Conservation (phyloP, 2,797 vertebrate genomes). For the Rhinella marina region DNA sequence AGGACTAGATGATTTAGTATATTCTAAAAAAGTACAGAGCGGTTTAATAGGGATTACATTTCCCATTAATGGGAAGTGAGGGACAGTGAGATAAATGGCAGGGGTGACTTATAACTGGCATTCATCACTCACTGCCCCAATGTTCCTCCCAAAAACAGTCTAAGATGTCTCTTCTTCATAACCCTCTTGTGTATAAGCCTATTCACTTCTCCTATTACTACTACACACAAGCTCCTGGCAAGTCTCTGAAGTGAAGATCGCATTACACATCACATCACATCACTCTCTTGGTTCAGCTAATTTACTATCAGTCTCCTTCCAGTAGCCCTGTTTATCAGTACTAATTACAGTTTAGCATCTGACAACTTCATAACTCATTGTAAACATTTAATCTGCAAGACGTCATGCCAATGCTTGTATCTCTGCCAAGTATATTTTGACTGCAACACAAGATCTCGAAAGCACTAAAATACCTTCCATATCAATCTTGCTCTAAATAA, state of each 20-base stretch:
- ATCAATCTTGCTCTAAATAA: not conserved
- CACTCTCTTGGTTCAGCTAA: slow-evolving; percentile 24
- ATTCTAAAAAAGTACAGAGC: not conserved
- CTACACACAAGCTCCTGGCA: slow-evolving; percentile 33
- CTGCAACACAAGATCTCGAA: not conserved
- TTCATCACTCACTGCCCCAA: not conserved
- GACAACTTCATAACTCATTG: slow-evolving; percentile 50
- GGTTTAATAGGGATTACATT: slow-evolving; percentile 21
- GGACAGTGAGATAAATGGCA: not conserved
- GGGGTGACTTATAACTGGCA: not conserved
- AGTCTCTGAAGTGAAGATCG: slow-evolving; percentile 24
- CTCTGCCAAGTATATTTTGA: slow-evolving; percentile 5
- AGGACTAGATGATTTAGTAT: slow-evolving; percentile 7
- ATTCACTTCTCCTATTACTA: slow-evolving; percentile 28
- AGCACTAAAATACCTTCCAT: not conserved
- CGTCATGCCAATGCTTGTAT: slow-evolving; percentile 6
- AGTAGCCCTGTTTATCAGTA: slow-evolving; percentile 36
- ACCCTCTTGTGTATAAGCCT: slow-evolving; percentile 23
- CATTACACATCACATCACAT: slow-evolving; percentile 45
- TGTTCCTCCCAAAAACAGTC: not conserved
- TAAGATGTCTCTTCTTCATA: not conserved
- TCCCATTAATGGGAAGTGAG: not conserved
- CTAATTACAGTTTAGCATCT: slow-evolving; percentile 55
- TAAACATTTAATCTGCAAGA: slow-evolving; percentile 40
- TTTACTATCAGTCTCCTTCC: slow-evolving; percentile 46